Evolutionary conservation across 2,888 invertebrate species (phyloP), one percentile per base, ranked within the genome.

Genomic region (Hoplodrina ambigua): DNA sequence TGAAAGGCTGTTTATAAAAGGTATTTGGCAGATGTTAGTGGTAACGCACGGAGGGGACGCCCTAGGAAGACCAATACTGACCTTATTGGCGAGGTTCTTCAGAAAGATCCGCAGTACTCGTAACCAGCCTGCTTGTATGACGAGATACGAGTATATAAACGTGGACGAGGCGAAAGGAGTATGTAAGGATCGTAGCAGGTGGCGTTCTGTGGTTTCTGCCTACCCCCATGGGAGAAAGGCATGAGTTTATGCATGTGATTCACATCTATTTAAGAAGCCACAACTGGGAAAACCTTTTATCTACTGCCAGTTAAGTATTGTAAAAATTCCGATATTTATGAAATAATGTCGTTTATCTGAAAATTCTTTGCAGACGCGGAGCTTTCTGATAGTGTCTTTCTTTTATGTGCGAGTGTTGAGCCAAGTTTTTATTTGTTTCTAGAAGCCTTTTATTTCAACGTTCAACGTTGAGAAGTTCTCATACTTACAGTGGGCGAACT

Each of bases 401-500:
- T 66, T 78, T 71, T 78, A 74, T 78, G 72, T 75, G 69, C 68
- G 68, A 78, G 52, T 66, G 70, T 64, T 66, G 66, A 78, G 72
- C 66, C 68, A 75, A 81, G 66, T 81, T 81, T 81, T 57, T 78
- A 81, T 81, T 81, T 81, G 72, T 81, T 81, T 72, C 63, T 60
- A 67, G 66, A 66, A 68, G 66, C 82, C 70, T 78, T 81, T 80
- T 83, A 85, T 84, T 81, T 69, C 59, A 69, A 60, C 80, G 66
- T 57, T 78, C 58, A 82, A 78, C 73, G 69, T 75, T 71, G 74
- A 75, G 52, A 74, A 66, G 64, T 82, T 81, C 62, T 76, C 82
- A 75, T 75, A 71, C 82, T 74, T 75, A 71, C 70, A 59, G 60
- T 59, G 50, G 46, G 67, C 41, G n/a, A 80, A 69, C 80, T 81